Conservation (phyloP, 2,113 vertebrate genomes). For the Charadrius vociferus region DNA sequence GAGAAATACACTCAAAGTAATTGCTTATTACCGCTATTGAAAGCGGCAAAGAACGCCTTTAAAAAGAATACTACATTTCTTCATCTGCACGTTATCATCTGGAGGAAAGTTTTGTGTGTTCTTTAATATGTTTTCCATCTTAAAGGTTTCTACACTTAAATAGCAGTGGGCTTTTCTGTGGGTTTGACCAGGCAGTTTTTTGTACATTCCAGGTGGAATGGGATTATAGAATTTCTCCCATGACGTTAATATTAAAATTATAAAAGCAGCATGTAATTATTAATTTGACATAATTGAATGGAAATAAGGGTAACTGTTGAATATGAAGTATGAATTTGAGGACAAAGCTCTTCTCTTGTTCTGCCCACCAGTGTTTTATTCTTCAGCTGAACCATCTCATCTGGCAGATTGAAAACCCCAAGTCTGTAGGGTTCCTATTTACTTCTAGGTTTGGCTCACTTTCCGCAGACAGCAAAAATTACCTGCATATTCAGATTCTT, state of each 20-base stretch:
- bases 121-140: background rate
- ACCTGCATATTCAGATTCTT: slow-evolving; percentile 77
- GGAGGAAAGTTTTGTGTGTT: background rate
- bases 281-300: background rate
- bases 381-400: background rate
- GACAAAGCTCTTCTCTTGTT: background rate
- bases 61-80: background rate
- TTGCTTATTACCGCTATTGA: background rate
- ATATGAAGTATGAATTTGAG: no score
- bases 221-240: background rate
- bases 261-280: background rate
- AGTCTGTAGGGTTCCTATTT: background rate
- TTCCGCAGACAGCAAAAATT: background rate
- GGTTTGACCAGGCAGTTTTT: background rate
- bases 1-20: background rate
- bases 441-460: background rate
- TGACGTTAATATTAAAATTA: background rate
- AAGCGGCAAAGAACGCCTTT: background rate
- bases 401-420: background rate
- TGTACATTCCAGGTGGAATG: background rate
- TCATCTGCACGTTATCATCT: background rate
- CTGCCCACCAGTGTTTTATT: background rate
- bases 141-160: background rate
- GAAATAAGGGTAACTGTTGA: background rate
- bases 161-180: background rate